These are phyloP conservation scores for Cladopsammia gracilis DNA, from an alignment of 64 coral and sea anemone species.

Conservation along the genomic window DNA sequence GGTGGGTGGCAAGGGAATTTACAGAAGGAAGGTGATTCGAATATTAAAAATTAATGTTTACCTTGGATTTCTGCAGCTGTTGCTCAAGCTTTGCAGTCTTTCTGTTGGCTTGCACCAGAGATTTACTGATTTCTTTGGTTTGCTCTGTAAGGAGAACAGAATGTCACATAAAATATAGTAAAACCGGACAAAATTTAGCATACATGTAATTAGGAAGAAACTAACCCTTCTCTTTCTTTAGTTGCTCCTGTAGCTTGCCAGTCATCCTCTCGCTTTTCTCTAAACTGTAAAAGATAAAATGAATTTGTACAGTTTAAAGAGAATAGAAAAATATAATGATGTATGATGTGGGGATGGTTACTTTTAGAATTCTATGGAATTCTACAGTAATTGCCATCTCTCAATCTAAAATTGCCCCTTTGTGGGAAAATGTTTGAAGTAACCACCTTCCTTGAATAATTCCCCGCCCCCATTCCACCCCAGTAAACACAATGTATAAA, in stretches of 20 bases:
- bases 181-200: not conserved
- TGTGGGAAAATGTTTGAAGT: too few relatives aligned
- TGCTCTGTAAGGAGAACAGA: not conserved
- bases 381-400: too few relatives aligned
- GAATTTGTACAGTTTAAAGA: not conserved
- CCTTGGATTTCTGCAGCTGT: constrained; percentile 48
- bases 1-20: too few relatives aligned
- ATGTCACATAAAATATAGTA: not conserved
- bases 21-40: not conserved
- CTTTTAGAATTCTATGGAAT: too few relatives aligned
- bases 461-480: too few relatives aligned
- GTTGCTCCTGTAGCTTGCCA: constrained; percentile 34
- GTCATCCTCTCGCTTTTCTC: constrained; percentile 13
- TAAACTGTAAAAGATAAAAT: constrained; percentile 13
- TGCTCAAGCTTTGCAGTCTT: constrained; percentile 32
- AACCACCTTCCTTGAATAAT: too few relatives aligned
- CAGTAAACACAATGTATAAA: too few relatives aligned
- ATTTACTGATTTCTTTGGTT: not conserved
- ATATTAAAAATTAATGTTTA: not conserved
- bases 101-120: constrained; percentile 16
- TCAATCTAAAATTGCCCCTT: too few relatives aligned
- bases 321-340: too few relatives aligned
- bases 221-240: constrained; percentile 56
- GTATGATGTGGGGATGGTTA: too few relatives aligned
- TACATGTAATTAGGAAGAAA: not conserved